phyloP scores from a whole-genome alignment of 1,140 invertebrate species.

The Dendrolimus punctatus region DNA sequence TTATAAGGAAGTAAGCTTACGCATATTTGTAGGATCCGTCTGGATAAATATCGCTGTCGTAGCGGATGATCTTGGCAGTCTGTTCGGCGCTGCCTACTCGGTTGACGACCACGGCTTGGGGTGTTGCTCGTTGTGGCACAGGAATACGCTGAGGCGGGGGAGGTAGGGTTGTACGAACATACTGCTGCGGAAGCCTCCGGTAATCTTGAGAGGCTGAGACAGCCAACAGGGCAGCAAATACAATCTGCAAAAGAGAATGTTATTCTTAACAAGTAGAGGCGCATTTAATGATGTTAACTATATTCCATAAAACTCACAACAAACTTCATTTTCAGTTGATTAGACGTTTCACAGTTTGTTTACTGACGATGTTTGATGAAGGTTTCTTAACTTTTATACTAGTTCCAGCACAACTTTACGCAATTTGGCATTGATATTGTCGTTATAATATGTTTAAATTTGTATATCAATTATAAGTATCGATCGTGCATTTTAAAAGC shows the following conservation, averaged over 20 bases:
- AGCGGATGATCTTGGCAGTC: conserved; percentile 11
- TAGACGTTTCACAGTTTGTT: no score
- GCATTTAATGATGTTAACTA: no score
- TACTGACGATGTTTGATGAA: no score
- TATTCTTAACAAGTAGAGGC: no score
- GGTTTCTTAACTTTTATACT: no score
- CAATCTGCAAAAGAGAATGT: conserved; percentile 6
- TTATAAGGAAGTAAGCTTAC: conserved; percentile 8
- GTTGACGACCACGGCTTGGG: neutral
- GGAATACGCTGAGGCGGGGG: neutral
- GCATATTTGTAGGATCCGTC: conserved; percentile 18
- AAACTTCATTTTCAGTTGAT: no score
- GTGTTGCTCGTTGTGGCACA: neutral
- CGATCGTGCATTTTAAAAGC: no score
- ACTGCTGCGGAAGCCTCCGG: neutral
- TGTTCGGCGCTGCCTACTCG: conserved; percentile 8
- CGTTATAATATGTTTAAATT: no score
- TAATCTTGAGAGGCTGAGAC: conserved; percentile 10
- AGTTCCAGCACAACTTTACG: no score
- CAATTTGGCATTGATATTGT: no score
- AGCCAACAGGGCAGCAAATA: conserved; percentile 13
- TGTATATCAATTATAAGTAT: no score
- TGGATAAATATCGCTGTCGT: conserved; percentile 14
- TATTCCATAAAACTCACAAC: no score
- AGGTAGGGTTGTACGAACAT: neutral